Evolutionary conservation across 1,140 invertebrate species (phyloP).

Genomic region (Apis laboriosa): DNA sequence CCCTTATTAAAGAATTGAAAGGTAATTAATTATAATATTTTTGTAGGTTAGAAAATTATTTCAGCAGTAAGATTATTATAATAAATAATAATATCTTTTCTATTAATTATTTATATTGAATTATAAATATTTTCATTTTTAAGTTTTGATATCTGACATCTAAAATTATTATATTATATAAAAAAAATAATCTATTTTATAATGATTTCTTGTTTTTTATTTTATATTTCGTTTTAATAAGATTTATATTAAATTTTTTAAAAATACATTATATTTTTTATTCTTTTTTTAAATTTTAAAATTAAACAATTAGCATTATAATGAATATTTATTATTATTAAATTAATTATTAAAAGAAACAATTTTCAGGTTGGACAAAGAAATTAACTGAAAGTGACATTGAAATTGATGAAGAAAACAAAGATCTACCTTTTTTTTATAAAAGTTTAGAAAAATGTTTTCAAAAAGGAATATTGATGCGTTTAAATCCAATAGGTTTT

Average conservation of each 20-base stretch:
- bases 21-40: conserved; percentile 69
- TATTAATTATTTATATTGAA: neutral
- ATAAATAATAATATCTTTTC: neutral
- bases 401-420: conserved; percentile 76
- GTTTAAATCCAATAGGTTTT: conserved; percentile 73
- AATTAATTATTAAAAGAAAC: neutral
- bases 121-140: neutral
- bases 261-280: neutral
- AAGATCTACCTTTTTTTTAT: conserved; percentile 76
- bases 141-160: neutral
- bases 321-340: neutral
- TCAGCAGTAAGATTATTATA: neutral
- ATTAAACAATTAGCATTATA: neutral
- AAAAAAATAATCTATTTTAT: neutral
- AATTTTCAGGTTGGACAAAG: conserved; percentile 76
- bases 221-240: neutral
- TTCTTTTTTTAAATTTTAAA: neutral
- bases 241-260: neutral
- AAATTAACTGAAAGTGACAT: conserved; percentile 75
- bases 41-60: conserved; percentile 35
- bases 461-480: conserved; percentile 76
- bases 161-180: neutral
- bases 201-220: neutral
- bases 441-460: conserved; percentile 81
- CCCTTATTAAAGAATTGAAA: conserved; percentile 82